Percentiles rank a stretch among this genome's conserved stretches.
Conservation (phyloP, 2,113 vertebrate species). For the Microtus richardsoni region DNA sequence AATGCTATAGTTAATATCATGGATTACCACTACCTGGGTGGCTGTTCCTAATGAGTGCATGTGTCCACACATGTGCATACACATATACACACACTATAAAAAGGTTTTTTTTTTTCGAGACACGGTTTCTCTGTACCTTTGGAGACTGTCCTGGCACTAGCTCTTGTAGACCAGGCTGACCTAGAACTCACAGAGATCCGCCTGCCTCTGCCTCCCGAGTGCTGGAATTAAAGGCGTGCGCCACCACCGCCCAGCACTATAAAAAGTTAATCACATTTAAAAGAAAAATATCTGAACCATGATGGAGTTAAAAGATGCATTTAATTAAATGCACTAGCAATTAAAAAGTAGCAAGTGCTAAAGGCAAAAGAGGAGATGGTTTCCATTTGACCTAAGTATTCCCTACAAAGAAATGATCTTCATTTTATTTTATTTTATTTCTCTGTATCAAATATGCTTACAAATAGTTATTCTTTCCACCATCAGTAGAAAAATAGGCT, state of each 20-base stretch:
- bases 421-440: neutral
- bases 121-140: too few species aligned
- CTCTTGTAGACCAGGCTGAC: too few species aligned
- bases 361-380: neutral
- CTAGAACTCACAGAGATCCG: too few species aligned
- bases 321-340: neutral
- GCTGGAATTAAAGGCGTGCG: too few species aligned
- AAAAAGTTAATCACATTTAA: neutral
- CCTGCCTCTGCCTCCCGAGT: too few species aligned
- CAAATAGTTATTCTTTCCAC: neutral
- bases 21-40: neutral
- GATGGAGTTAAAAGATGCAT: neutral
- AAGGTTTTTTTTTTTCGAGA: too few species aligned
- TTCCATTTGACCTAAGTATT: slow-evolving; percentile 36
- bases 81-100: neutral
- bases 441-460: neutral
- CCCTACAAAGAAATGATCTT: slow-evolving; percentile 4
- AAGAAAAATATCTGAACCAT: neutral
- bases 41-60: neutral
- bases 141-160: too few species aligned
- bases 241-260: too few species aligned
- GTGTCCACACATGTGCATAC: neutral
- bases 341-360: slow-evolving; percentile 8
- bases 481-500: neutral
- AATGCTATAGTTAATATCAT: neutral